These are phyloP conservation scores for Ditylenchus dipsaci DNA, from an alignment of 1,140 invertebrate genomes.

Conservation along the genomic window DNA sequence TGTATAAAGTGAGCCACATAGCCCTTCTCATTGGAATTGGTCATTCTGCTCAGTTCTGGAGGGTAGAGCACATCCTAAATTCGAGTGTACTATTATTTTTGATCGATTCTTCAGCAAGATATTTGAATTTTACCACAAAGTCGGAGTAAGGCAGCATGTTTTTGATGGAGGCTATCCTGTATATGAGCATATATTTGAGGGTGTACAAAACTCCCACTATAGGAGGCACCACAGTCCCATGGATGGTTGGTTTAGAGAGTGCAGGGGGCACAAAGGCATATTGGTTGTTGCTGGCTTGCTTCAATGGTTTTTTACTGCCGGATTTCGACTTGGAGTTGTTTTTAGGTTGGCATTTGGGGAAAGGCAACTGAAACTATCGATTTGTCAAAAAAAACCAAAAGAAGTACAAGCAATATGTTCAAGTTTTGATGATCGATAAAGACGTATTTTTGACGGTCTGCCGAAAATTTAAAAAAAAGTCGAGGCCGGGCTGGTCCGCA, in stretches of 20 bases:
- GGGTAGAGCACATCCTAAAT: constrained; percentile 9
- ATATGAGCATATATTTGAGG: constrained; percentile 19
- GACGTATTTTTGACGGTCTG: too few relatives aligned
- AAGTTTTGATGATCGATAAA: too few relatives aligned
- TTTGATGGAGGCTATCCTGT: constrained; percentile 18
- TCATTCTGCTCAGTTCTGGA: not conserved
- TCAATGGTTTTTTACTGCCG: not conserved
- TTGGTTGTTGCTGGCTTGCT: not conserved
- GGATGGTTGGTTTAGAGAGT: not conserved
- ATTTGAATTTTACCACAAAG: not conserved
- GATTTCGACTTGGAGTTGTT: not conserved
- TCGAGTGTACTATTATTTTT: not conserved
- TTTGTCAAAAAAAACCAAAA: too few relatives aligned
- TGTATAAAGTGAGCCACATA: not conserved
- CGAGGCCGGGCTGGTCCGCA: too few relatives aligned
- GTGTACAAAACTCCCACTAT: constrained; percentile 11
- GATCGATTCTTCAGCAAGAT: not conserved
- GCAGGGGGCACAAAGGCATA: too few relatives aligned
- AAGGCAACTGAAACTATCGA: not conserved
- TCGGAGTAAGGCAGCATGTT: constrained; percentile 10
- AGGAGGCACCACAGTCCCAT: not conserved
- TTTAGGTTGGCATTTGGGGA: not conserved
- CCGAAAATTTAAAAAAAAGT: too few relatives aligned
- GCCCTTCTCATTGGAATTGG: not conserved
- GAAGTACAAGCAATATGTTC: too few relatives aligned